phyloP scores from a whole-genome alignment of 1,140 invertebrate species.

The Caenorhabditis inopinata region DNA sequence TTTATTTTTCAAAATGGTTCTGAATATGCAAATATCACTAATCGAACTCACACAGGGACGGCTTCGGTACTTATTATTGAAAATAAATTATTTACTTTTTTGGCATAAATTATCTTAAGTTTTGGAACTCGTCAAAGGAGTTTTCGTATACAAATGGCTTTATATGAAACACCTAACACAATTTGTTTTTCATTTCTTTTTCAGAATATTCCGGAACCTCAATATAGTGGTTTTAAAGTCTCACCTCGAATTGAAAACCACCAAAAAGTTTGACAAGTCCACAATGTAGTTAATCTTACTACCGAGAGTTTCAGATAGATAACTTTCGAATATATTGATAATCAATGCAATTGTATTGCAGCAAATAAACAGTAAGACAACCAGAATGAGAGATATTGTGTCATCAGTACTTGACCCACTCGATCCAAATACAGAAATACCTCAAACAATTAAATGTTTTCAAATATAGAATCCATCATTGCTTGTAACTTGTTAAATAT shows the following conservation, averaged over 20 bases:
- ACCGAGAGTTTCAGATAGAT: conserved; percentile 50
- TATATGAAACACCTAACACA: too few relatives aligned
- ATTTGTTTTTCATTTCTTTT: not conserved
- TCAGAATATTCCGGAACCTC: conserved; percentile 57
- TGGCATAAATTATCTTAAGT: too few relatives aligned
- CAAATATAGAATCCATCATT: too few relatives aligned
- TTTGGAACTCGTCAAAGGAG: too few relatives aligned
- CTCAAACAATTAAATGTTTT: conserved; percentile 42
- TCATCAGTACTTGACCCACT: conserved; percentile 50
- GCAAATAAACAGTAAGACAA: conserved; percentile 62
- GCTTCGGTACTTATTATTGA: too few relatives aligned
- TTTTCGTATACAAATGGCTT: too few relatives aligned
- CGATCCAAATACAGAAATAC: conserved; percentile 35
- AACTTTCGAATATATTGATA: conserved; percentile 60
- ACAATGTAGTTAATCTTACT: conserved; percentile 63
- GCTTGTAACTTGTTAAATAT: too few relatives aligned
- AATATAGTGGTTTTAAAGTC: too few relatives aligned
- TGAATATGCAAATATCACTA: too few relatives aligned
- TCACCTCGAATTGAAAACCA: conserved; percentile 65
- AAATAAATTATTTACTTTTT: too few relatives aligned
- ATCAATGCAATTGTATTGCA: conserved; percentile 62
- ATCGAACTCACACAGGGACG: too few relatives aligned
- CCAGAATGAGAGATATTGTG: conserved; percentile 63
- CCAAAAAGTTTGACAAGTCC: conserved; percentile 61
- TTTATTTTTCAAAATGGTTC: too few relatives aligned